A percentile compares a stretch with the other conserved stretches of the same genome.
These are phyloP conservation scores for Hydriomena furcata DNA, from an alignment of 2,888 invertebrate genomes.

Conservation along the genomic window DNA sequence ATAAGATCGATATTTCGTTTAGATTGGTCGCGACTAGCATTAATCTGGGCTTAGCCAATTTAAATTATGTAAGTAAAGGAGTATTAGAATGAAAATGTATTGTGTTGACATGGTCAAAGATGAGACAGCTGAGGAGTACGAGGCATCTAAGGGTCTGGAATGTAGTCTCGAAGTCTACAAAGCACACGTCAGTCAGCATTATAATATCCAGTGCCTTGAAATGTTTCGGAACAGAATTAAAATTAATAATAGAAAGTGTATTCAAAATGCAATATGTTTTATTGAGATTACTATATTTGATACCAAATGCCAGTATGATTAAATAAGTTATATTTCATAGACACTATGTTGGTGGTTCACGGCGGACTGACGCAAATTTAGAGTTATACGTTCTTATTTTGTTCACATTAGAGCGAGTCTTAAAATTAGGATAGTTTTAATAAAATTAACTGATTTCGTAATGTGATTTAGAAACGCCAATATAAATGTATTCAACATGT, in stretches of 20 bases:
- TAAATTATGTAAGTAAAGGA: background rate
- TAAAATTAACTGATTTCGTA: too few relatives aligned
- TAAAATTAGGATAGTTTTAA: too few relatives aligned
- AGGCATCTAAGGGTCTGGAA: background rate
- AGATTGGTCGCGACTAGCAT: background rate
- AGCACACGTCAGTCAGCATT: conserved; percentile 7
- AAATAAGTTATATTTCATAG: conserved; percentile 19
- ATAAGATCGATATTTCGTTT: conserved; percentile 2
- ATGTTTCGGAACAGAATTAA: conserved; percentile 43
- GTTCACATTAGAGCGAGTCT: too few relatives aligned
- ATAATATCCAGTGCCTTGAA: conserved; percentile 39
- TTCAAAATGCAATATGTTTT: conserved; percentile 44
- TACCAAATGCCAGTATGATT: conserved; percentile 41
- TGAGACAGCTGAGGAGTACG: background rate
- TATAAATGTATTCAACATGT: too few relatives aligned
- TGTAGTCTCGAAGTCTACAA: background rate
- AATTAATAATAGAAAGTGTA: conserved; percentile 41
- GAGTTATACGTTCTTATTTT: too few relatives aligned
- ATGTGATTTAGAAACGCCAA: too few relatives aligned
- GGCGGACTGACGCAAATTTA: too few relatives aligned
- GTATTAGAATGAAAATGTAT: background rate
- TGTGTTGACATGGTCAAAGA: conserved; percentile 21
- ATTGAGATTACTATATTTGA: conserved; percentile 58
- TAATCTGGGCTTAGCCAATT: conserved; percentile 12
- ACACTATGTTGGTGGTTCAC: conserved; percentile 4